Base-by-base conservation (phyloP, 2,888 invertebrate genomes). In the Lordiphosa fenestrarum region DNA sequence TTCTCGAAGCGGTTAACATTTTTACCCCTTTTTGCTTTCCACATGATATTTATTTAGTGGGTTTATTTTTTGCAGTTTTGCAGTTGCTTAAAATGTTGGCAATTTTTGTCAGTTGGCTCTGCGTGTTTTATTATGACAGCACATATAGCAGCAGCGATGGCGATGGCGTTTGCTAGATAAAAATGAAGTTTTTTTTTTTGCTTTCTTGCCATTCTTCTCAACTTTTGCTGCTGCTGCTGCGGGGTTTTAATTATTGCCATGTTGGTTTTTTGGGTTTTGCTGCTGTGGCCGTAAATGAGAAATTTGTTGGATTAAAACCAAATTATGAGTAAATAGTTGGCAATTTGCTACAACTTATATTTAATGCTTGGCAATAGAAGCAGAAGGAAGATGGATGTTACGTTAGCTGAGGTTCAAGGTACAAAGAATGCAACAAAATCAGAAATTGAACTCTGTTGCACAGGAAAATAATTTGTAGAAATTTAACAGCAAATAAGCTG, bases 51-150 rank as follows among this genome's bases (percentile, higher is more conserved):
- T 72, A 74, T 72, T 67, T 73, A 73, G 71, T 64, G 68, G 71
- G 51, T 67, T 66, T 66, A 50, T 64, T 61, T 53, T 53, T 57
- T 58, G 38, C 44, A 39, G 46, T 53, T 48, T 53, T 52, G 51
- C 60, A 67, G 68, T 73, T 68, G 70, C 77, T 76, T 81, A 76
- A 76, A 76, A 83, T 70, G 73, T 76, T 83, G 55, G 81, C 73
- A 70, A 80, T 76, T 83, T 75, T 83, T 83, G 84, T 81, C 73
- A 61, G 81, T 68, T 71, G 64, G 25, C 55, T 63, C 70, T 65
- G 80, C 65, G 70, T 80, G 76, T 84, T 84, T 77, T 77, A 84
- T 84, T 84, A 84, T 84, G 77, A 81, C 77, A 84, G 74, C 74
- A 71, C 59, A 64, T 54, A 56, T 33, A 48, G 13, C 48, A 35